Conservation (phyloP, 2,888 invertebrate genomes). For the Phrixothrix hirtus region DNA sequence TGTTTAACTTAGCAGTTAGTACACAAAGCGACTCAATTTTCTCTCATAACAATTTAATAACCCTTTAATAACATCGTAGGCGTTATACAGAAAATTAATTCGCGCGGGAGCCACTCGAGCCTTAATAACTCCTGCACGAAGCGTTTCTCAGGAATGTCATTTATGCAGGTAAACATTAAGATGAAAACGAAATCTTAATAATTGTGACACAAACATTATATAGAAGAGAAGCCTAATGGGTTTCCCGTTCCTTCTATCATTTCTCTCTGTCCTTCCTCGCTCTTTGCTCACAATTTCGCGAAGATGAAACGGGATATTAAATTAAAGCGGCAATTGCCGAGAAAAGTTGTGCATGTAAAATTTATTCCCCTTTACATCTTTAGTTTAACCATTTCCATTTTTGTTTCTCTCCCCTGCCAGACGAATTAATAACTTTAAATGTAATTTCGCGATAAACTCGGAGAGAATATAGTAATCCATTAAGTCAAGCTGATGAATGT, state of each 20-base stretch:
- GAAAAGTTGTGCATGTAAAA: slow-evolving; percentile 42
- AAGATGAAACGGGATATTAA: slow-evolving; percentile 45
- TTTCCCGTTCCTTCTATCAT: slow-evolving; percentile 34
- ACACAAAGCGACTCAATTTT: slow-evolving; percentile 36
- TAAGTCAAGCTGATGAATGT: slow-evolving; percentile 48
- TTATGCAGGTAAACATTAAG: slow-evolving; percentile 49
- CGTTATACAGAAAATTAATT: slow-evolving; percentile 51
- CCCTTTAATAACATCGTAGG: slow-evolving; percentile 48
- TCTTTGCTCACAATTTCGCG: slow-evolving; percentile 32
- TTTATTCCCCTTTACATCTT: slow-evolving; percentile 36
- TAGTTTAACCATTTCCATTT: slow-evolving; percentile 34
- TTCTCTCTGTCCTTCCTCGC: slow-evolving; percentile 29
- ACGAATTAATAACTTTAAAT: slow-evolving; percentile 50
- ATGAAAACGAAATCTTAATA: slow-evolving; percentile 55
- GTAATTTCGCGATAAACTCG: slow-evolving; percentile 50
- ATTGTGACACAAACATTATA: slow-evolving; percentile 52
- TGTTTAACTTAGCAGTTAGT: slow-evolving; percentile 25
- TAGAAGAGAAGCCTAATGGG: slow-evolving; percentile 38
- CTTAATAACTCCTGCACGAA: slow-evolving; percentile 43
- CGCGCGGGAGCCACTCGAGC: slow-evolving; percentile 45
- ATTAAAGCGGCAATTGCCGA: slow-evolving; percentile 46
- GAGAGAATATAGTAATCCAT: slow-evolving; percentile 45
- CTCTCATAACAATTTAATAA: slow-evolving; percentile 53
- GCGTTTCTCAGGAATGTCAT: slow-evolving; percentile 44
- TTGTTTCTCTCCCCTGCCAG: slow-evolving; percentile 35